Base-by-base conservation (phyloP, 2,113 vertebrate genomes). In the Pungitius pungitius region DNA sequence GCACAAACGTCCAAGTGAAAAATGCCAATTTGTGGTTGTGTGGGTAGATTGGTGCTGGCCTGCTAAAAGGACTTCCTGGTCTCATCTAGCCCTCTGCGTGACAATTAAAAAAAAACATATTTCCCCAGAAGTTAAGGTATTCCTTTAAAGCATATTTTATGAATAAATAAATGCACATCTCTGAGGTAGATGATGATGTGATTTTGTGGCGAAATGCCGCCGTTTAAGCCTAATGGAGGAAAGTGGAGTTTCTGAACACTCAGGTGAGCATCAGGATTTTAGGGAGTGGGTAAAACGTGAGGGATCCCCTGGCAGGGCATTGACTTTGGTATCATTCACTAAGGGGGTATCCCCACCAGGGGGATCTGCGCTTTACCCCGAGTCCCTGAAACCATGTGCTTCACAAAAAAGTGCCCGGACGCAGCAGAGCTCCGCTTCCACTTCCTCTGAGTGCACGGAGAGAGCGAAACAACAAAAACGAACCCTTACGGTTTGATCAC, bases 321-420 rank as follows among this genome's bases (percentile, higher is more conserved):
- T 89, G 71, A 90, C 92, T 93, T 94, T 93, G 93, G 94, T 93
- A 93, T 94, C 92, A 91, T 93, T 92, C 92, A 90, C 89, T 87
- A 72, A 62, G 86, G 84, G 85, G 89, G 88, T 86, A 91, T 90
- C 90, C 85, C 86, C 76, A 42, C 85, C 78, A 71, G 72, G 75
- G 78, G 80, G 83, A 81, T 35, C 60, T 12, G 42, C 85, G 74
- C 77, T 62, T 72, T 51, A 67, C 37, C 79, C 63, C 72, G 10
- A 4, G 37, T 64, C 87, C 84, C 78, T 82, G 17, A 69, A 69
- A 81, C 49, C 80, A 83, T 60, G 72, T 78, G 0, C 42, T 42
- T 22, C 79, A 70, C 64, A 43, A 22, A 37, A 35, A 22, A 59
- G 43, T 33, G 43, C 56, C 51, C 30, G 3, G 0, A 69, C 66